Evolutionary conservation across 2,888 invertebrate species (phyloP).

Genomic region (Acronicta aceris): DNA sequence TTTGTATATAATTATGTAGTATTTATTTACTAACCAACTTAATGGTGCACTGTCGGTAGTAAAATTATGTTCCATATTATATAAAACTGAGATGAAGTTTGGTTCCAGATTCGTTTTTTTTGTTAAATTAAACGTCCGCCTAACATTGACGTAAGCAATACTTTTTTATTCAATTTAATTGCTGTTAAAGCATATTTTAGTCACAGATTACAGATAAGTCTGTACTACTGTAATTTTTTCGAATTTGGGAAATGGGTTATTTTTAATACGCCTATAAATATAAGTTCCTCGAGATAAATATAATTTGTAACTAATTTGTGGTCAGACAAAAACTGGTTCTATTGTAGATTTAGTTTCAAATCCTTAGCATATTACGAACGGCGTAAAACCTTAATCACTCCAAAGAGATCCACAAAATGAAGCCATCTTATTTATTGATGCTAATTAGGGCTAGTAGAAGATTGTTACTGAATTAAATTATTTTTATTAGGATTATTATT

Average conservation of each 20-base stretch:
- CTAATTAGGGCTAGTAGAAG: conserved; percentile 81
- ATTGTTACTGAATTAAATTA: conserved; percentile 85
- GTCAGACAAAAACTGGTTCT: conserved; percentile 42
- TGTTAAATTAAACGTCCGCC: conserved; percentile 69
- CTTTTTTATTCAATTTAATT: conserved; percentile 60
- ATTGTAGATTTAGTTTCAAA: conserved; percentile 45
- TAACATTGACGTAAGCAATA: conserved; percentile 77
- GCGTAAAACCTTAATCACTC: conserved; percentile 59
- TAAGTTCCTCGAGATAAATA: conserved; percentile 39
- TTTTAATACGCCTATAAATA: conserved; percentile 48
- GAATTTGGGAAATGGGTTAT: conserved; percentile 54
- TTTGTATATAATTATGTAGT: conserved; percentile 53
- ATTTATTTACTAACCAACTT: conserved; percentile 43
- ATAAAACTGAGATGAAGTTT: conserved; percentile 35
- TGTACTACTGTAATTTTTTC: conserved; percentile 43
- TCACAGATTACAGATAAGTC: conserved; percentile 46
- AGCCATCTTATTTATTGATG: conserved; percentile 87
- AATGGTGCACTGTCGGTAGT: conserved; percentile 30
- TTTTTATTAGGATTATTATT: conserved; percentile 81
- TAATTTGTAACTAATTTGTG: conserved; percentile 47
- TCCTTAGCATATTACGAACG: conserved; percentile 52
- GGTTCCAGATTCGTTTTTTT: conserved; percentile 23
- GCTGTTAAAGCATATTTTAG: conserved; percentile 40
- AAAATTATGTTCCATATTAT: conserved; percentile 40
- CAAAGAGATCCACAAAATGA: conserved; percentile 82